Conservation (phyloP, 2,797 vertebrate genomes). For the Cyclura pinguis region DNA sequence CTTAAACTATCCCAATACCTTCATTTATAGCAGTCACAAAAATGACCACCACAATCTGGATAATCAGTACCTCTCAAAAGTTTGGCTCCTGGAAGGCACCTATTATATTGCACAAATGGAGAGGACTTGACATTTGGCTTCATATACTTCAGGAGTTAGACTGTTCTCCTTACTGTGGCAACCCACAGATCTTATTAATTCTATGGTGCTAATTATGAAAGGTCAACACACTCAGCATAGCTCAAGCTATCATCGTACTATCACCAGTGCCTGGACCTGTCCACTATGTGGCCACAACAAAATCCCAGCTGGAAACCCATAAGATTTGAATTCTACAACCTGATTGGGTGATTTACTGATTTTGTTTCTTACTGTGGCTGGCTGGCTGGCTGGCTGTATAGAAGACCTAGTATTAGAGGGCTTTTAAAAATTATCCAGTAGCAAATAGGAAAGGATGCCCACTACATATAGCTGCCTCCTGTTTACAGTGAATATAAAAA, state of each 20-base stretch:
- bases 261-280: not conserved
- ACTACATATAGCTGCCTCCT: not conserved
- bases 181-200: slow-evolving; percentile 40
- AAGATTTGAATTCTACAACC: not conserved
- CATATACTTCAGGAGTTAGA: slow-evolving; percentile 48
- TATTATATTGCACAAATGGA: slow-evolving; percentile 60
- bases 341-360: not conserved
- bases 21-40: slow-evolving; percentile 13
- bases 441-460: not conserved
- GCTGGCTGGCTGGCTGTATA: not conserved
- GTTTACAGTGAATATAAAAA: not conserved
- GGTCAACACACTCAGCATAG: slow-evolving; percentile 21
- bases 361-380: not conserved
- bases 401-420: not conserved
- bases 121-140: slow-evolving; percentile 66
- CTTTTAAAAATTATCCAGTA: not conserved
- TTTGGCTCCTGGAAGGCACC: slow-evolving; percentile 58
- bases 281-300: rapidly evolving
- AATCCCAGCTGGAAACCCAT: not conserved
- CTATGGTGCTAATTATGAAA: slow-evolving; percentile 23
- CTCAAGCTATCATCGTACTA: slow-evolving; percentile 32
- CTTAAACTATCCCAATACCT: slow-evolving; percentile 25
- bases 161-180: slow-evolving; percentile 45
- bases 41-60: slow-evolving; percentile 19
- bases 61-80: slow-evolving; percentile 40